Percentiles rank a stretch among this genome's conserved stretches.
These are phyloP conservation scores for Choristoneura rosaceana DNA, from an alignment of 2,888 invertebrate genomes.

Conservation along the genomic window DNA sequence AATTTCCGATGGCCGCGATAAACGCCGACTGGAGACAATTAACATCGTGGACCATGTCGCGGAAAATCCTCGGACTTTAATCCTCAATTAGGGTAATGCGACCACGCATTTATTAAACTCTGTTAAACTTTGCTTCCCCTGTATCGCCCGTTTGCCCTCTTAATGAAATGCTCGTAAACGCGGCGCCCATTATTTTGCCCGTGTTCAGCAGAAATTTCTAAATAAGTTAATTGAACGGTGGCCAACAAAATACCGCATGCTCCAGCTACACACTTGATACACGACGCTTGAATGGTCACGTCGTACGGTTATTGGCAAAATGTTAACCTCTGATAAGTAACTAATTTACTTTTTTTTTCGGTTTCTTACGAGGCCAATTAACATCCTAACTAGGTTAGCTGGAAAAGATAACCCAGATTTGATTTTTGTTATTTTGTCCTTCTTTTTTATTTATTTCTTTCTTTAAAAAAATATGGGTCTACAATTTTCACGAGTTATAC, in stretches of 20 bases:
- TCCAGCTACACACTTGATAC: conserved; percentile 12
- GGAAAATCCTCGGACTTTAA: conserved; percentile 62
- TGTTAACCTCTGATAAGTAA: too few species aligned
- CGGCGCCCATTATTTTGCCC: conserved; percentile 19
- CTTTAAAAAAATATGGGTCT: too few species aligned
- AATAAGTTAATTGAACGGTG: conserved; percentile 37
- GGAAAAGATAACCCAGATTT: too few species aligned
- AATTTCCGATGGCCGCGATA: conserved; percentile 70
- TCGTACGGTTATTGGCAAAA: too few species aligned
- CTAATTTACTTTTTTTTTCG: too few species aligned
- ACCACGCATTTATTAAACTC: conserved; percentile 58
- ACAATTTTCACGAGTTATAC: too few species aligned
- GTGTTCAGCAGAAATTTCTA: conserved; percentile 13
- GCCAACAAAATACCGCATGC: conserved; percentile 33
- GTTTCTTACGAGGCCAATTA: too few species aligned
- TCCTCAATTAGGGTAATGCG: conserved; percentile 67
- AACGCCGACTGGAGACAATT: conserved; percentile 63
- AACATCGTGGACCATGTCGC: conserved; percentile 61
- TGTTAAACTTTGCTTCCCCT: conserved; percentile 50
- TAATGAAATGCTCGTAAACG: conserved; percentile 37
- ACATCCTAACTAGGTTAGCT: too few species aligned
- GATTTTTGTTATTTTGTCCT: too few species aligned
- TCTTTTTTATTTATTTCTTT: too few species aligned
- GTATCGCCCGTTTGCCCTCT: conserved; percentile 42
- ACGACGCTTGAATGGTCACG: conserved; percentile 1